A percentile compares a stretch with the other conserved stretches of the same genome.
Evolutionary conservation across 2,888 invertebrate genomes (phyloP).

Genomic region (Suillia variegata): DNA sequence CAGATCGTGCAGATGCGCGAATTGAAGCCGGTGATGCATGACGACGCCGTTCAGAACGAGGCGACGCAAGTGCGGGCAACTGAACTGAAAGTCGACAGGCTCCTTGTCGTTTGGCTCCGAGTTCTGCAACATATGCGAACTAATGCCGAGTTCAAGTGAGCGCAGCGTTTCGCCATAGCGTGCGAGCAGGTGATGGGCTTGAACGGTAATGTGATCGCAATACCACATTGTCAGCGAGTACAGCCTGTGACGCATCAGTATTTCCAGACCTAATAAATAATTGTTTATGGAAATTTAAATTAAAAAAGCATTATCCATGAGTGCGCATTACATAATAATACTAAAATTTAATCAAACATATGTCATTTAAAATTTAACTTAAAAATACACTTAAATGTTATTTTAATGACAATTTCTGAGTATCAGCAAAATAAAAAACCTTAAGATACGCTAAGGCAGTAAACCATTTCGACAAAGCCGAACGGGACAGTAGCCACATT

Average conservation of each 20-base stretch:
- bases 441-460: too few species aligned
- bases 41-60: slow-evolving; percentile 59
- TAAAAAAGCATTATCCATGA: too few species aligned
- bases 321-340: too few species aligned
- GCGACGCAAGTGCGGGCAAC: slow-evolving; percentile 58
- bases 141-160: slow-evolving; percentile 73
- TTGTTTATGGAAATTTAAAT: too few species aligned
- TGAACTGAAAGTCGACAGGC: slow-evolving; percentile 68
- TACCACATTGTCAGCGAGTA: slow-evolving; percentile 76
- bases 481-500: too few species aligned
- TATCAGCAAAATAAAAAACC: too few species aligned
- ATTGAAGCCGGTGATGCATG: slow-evolving; percentile 55
- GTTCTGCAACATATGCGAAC: slow-evolving; percentile 67
- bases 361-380: too few species aligned
- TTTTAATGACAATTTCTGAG: too few species aligned
- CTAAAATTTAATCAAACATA: too few species aligned
- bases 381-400: too few species aligned
- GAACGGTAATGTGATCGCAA: slow-evolving; percentile 71
- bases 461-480: too few species aligned
- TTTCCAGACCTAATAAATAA: slow-evolving; percentile 65
- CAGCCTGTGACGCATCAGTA: slow-evolving; percentile 75
- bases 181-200: slow-evolving; percentile 72
- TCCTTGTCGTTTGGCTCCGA: slow-evolving; percentile 62
- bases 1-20: slow-evolving; percentile 53
- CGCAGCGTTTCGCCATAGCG: slow-evolving; percentile 71